Evolutionary conservation across 1,140 invertebrate genomes (phyloP), one percentile per base, ranked within the genome.

Genomic region (Cydia fagiglandana): DNA sequence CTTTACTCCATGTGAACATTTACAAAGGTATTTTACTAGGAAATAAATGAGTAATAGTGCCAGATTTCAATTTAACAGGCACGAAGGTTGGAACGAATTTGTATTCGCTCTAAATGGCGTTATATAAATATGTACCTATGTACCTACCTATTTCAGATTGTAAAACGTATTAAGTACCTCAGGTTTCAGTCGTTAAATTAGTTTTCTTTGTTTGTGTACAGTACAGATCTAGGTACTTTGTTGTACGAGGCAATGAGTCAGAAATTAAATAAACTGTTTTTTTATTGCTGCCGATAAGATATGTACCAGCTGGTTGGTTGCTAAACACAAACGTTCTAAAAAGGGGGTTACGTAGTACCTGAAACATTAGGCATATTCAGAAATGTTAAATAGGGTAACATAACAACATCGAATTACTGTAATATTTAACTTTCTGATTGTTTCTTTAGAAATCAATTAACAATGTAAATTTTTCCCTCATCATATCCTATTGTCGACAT

Each of bases 271-370:
- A 28, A 68, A 70, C 38, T 41, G 56, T 61, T 24, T 24, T 47
- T 70, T 70, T 70, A 70, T 5, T 38, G 34, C 66, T 17, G 66
- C n/a, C 34, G 66, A 70, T 70, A 70, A 70, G 66, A 70, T 70
- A 70, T 6, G 30, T 7, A 64, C 9, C 17, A 64, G 28, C 64
- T 34, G 34, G 28, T 41, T 45, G 66, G 30, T 70, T 20, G 34
- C 66, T 70, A 70, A 70, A 9, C 4, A 10, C 15, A 70, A 20
- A n/a, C 15, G 20, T 24, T 61, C 20, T 24, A 61, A 24, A 20
- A n/a, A 53, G 7, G 7, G 45, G 45, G 12, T 4, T 17, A 20
- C 53, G 2, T 53, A n/a, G n/a, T 17, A n/a, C 17, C 2, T n/a
- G 50, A 53, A 53, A 17, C 6, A 56, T 9, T 4, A 56, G 53